Evolutionary conservation across 2,797 vertebrate genomes (phyloP).

Genomic region (Rhynchonycteris naso): DNA sequence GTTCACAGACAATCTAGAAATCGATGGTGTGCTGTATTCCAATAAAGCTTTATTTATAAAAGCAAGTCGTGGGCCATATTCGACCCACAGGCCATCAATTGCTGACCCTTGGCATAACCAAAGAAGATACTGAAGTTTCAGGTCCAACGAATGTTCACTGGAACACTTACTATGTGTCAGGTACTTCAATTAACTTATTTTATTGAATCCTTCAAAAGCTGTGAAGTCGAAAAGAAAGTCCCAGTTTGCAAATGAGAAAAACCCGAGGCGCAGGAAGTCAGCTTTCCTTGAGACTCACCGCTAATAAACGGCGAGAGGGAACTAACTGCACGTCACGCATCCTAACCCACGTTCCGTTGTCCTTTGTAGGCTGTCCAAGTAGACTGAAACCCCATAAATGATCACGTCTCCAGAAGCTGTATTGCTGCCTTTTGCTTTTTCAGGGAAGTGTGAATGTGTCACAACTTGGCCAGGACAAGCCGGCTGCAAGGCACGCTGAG

Average conservation of each 20-base stretch:
- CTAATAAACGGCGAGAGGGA: conserved; percentile 64
- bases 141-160: conserved; percentile 18
- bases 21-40: not conserved
- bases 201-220: conserved; percentile 59
- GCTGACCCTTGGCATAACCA: conserved; percentile 30
- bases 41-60: conserved; percentile 66
- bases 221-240: conserved; percentile 52
- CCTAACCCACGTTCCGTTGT: conserved; percentile 41
- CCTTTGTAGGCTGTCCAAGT: conserved; percentile 66
- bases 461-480: conserved; percentile 45
- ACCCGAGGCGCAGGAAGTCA: not conserved
- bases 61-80: conserved; percentile 4
- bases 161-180: conserved; percentile 47
- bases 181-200: conserved; percentile 62
- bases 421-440: conserved; percentile 57
- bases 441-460: conserved; percentile 54
- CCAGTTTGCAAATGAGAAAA: conserved; percentile 59
- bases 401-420: conserved; percentile 63
- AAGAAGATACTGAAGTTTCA: conserved; percentile 37
- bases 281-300: conserved; percentile 44
- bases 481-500: conserved; percentile 37
- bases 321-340: not conserved
- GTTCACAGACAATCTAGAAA: conserved; percentile 5
- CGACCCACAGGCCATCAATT: not conserved
- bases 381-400: conserved; percentile 50